These are phyloP conservation scores for Darevskia mixta DNA, from an alignment of 2,797 vertebrate genomes.

Conservation along the genomic window DNA sequence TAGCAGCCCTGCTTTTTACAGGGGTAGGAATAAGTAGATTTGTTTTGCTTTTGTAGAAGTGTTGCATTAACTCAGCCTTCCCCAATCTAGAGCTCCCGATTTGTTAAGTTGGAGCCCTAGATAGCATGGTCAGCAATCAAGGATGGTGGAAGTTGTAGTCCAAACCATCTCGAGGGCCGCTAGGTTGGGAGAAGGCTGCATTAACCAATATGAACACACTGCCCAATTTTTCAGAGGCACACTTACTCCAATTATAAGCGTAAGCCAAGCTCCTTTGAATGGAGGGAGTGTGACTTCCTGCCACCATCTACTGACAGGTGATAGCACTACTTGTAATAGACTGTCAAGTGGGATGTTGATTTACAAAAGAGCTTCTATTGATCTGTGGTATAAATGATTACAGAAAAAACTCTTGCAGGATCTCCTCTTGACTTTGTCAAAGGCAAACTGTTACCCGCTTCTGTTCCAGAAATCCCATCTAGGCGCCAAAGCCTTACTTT, in stretches of 20 bases:
- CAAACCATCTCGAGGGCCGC: too few relatives aligned
- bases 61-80: background rate
- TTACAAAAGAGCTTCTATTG: conserved; percentile 41
- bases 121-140: too few relatives aligned
- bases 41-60: background rate
- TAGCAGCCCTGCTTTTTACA: background rate
- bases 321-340: background rate
- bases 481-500: background rate
- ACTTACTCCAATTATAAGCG: background rate
- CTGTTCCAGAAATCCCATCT: conserved; percentile 26
- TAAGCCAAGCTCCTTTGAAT: background rate
- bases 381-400: conserved; percentile 1
- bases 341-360: conserved; percentile 34
- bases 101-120: too few relatives aligned
- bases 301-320: background rate
- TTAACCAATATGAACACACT: background rate
- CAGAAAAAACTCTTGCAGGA: background rate
- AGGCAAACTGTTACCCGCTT: background rate
- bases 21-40: background rate
- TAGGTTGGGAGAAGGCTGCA: too few relatives aligned
- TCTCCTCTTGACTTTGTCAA: conserved; percentile 2
- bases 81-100: too few relatives aligned
- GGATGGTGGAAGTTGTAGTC: too few relatives aligned
- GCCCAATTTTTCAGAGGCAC: background rate
- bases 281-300: background rate